Base-by-base conservation (phyloP, 1,140 invertebrate species). In the Anadara kagoshimensis region DNA sequence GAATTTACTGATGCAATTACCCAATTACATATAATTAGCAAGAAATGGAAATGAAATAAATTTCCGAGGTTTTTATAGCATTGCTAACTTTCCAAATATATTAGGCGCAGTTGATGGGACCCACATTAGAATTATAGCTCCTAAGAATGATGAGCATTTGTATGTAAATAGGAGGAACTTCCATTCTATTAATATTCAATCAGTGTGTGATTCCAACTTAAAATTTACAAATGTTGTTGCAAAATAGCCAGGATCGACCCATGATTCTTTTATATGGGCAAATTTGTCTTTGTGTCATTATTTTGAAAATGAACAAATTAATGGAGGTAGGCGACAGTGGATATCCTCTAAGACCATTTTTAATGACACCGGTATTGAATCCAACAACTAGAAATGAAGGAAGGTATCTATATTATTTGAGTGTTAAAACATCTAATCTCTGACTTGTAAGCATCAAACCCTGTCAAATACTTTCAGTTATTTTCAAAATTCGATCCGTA, bases 171-270 rank as follows among this genome's bases (percentile, higher is more conserved):
- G 58, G 36, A 20, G 36, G 51, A 56, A 57, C 20, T 72, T 36
- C 51, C 49, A 76, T 65, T 69, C 59, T 12, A 36, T 76, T 8
- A 72, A 69, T 36, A 26, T 73, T 26, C 53, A 64, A 47, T 54
- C 44, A 18, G 61, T 77, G 29, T 66, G 68, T 66, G 47, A 66
- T 54, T 11, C 54, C 8, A 53, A 66, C n/a, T 29, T 65, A 0
- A 66, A 29, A 66, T 75, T 69, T 59, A n/a, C 44, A 20, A 66
- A 75, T 44, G n/a, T 66, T 29, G 62, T 75, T 11, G 62, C 59
- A 1, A 58, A 53, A 49, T 76, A 64, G 74, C 69, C 63, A 20
- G 49, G 67, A 16, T 43, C 44, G 3, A 66, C 62, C 11, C 65
- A 68, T 63, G 74, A 71, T 54, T 14, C 69, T 1, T 71, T 54